phyloP scores from a whole-genome alignment of 2,797 vertebrate genomes.

The Discoglossus pictus region DNA sequence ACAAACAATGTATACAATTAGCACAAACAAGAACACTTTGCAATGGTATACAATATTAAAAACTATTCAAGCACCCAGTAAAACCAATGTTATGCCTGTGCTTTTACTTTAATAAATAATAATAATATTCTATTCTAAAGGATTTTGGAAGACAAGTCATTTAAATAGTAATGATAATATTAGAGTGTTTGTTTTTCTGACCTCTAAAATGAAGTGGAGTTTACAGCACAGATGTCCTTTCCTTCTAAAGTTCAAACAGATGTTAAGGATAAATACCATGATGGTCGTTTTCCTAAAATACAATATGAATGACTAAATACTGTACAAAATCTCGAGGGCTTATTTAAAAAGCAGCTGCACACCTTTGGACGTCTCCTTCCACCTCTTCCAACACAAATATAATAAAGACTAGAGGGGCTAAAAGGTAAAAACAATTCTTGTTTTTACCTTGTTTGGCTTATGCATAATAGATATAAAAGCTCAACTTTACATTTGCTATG shows the following conservation, averaged over 20 bases:
- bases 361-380: conserved; percentile 32
- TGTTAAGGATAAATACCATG: conserved; percentile 44
- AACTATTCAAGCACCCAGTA: no score
- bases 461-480: conserved; percentile 1
- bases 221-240: conserved; percentile 43
- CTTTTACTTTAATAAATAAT: no score
- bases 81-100: no score
- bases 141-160: conserved; percentile 17
- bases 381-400: conserved; percentile 34
- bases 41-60: no score
- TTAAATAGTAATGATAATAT: conserved; percentile 38
- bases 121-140: no score
- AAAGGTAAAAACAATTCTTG: conserved; percentile 2
- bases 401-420: neutral
- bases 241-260: conserved; percentile 49
- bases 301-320: conserved; percentile 37
- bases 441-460: neutral
- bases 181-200: conserved; percentile 40
- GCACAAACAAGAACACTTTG: no score
- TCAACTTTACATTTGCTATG: no score
- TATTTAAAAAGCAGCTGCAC: conserved; percentile 43
- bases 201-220: conserved; percentile 39
- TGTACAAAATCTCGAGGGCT: conserved; percentile 27
- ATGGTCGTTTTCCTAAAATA: conserved; percentile 42
- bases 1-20: no score